phyloP scores from a whole-genome alignment of 1,140 invertebrate species.

The Melipona quadrifasciata region DNA sequence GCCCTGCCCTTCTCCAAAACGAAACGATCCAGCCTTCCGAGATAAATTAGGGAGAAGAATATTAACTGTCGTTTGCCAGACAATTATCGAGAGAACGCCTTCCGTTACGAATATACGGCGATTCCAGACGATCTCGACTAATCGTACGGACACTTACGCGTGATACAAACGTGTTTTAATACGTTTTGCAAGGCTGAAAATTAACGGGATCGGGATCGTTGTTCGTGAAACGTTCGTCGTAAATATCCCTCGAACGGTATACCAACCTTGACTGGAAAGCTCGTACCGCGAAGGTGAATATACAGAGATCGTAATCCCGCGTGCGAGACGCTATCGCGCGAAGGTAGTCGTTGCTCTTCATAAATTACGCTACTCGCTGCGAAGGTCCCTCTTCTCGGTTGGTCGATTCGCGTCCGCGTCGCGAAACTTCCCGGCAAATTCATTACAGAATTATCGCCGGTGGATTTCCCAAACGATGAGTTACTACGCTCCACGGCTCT shows the following conservation, averaged over 20 bases:
- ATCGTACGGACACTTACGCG: background rate
- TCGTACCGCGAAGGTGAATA: background rate
- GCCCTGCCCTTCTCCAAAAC: slow-evolving; percentile 14
- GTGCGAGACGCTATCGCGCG: background rate
- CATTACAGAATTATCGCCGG: slow-evolving; percentile 53
- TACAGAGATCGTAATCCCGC: background rate
- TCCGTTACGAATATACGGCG: no score
- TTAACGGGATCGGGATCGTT: background rate
- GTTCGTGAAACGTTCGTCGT: background rate
- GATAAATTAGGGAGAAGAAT: slow-evolving; percentile 41
- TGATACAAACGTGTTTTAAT: background rate
- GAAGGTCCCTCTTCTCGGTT: slow-evolving; percentile 7
- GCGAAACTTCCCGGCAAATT: slow-evolving; percentile 47
- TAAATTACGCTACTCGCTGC: slow-evolving; percentile 52
- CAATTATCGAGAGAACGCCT: slow-evolving; percentile 34
- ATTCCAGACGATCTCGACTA: background rate
- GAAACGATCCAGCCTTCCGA: slow-evolving; percentile 21
- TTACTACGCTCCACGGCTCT: slow-evolving; percentile 39
- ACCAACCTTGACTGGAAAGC: background rate
- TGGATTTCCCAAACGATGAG: slow-evolving; percentile 59
- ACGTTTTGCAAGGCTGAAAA: background rate
- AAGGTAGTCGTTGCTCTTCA: slow-evolving; percentile 24
- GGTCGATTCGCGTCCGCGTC: slow-evolving; percentile 9
- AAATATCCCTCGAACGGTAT: background rate
- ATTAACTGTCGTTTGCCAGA: slow-evolving; percentile 47